A percentile compares a stretch with the other conserved stretches of the same genome.
Conservation (phyloP, 2,113 vertebrate species). For the Callaeas wilsoni region DNA sequence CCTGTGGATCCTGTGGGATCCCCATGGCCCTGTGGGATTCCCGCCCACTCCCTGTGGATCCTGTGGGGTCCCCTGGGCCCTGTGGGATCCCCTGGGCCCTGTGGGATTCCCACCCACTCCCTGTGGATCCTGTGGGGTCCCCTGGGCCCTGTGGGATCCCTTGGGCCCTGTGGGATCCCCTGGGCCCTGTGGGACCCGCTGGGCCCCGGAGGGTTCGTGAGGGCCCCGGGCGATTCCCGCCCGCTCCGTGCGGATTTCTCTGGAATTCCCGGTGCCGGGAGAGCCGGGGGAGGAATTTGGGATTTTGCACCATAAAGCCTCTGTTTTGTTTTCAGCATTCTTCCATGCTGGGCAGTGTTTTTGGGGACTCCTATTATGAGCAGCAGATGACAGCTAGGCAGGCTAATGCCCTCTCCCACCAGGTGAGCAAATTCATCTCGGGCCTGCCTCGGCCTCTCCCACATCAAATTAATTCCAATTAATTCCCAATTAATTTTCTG, state of each 20-base stretch:
- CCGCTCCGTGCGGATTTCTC: not conserved
- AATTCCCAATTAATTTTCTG: not conserved
- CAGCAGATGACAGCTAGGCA: slow-evolving; percentile 95
- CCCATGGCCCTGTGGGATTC: not conserved
- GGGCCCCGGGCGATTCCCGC: not conserved
- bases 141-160: not conserved
- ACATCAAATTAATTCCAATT: not conserved
- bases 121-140: too few relatives aligned
- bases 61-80: not conserved
- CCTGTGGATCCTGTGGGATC: not conserved
- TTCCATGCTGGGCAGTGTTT: slow-evolving; percentile 89
- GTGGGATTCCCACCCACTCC: not conserved
- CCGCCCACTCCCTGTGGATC: not conserved
- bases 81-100: not conserved
- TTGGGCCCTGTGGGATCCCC: not conserved
- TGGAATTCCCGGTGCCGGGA: not conserved
- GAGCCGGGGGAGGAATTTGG: not conserved
- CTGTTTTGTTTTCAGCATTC: slow-evolving; percentile 85
- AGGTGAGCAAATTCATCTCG: slow-evolving; percentile 79
- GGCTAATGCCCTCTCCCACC: slow-evolving; percentile 95
- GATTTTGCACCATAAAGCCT: slow-evolving; percentile 46
- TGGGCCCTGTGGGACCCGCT: not conserved
- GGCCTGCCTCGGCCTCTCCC: not conserved
- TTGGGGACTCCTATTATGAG: slow-evolving; percentile 96
- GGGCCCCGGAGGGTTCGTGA: not conserved